Conservation (phyloP, 2,888 invertebrate species). For the Artemia sinica region DNA sequence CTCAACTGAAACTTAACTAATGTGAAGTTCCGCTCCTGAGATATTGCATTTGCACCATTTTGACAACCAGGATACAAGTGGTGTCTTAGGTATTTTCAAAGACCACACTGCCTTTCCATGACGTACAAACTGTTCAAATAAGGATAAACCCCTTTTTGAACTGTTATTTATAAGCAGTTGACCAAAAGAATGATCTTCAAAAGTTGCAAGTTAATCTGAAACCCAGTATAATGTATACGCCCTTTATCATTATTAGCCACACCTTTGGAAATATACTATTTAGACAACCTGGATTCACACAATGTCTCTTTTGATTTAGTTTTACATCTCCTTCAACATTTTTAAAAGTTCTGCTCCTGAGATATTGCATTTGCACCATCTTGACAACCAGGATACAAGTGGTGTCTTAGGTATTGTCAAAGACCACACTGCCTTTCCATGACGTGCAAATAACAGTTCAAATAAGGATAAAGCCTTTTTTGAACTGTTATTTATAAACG, state of each 20-base stretch:
- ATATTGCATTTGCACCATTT: background rate
- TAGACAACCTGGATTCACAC: no score
- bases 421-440: background rate
- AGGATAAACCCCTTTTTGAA: slow-evolving; percentile 14
- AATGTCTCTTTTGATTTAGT: no score
- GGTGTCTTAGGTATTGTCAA: background rate
- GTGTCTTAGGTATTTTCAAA: background rate
- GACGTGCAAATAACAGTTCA: background rate
- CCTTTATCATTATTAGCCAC: no score
- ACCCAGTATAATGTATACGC: no score
- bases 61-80: background rate
- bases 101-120: background rate
- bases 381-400: background rate
- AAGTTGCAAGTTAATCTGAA: no score
- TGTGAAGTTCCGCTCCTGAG: background rate
- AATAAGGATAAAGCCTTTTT: slow-evolving; percentile 9
- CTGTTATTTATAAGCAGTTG: no score
- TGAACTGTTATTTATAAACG: background rate
- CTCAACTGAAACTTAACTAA: no score
- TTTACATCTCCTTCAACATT: no score
- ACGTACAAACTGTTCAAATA: background rate
- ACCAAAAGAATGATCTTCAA: no score
- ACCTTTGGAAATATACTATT: no score
- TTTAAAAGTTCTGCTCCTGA: background rate
- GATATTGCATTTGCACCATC: background rate